Evolutionary conservation across 2,797 vertebrate genomes (phyloP).

Genomic region (Urophycis tenuis): DNA sequence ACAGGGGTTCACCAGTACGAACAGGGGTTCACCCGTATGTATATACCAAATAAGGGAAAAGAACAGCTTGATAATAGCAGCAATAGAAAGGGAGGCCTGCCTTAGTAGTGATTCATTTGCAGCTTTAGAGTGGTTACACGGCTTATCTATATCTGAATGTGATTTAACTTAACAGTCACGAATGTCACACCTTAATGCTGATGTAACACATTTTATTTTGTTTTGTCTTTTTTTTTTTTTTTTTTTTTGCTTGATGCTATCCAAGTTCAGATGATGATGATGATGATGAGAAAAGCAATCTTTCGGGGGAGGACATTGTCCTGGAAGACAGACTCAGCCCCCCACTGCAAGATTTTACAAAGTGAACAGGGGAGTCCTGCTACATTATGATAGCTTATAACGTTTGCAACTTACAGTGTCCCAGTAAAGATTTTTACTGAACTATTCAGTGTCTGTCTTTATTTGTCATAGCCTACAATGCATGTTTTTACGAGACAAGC

Average conservation of each 20-base stretch:
- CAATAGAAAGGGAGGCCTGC: constrained; percentile 51
- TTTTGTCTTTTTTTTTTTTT: background rate
- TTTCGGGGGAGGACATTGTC: constrained; percentile 47
- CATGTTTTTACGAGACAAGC: background rate
- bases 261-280: constrained; percentile 50
- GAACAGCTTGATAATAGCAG: constrained; percentile 49
- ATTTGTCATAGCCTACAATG: constrained; percentile 2
- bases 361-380: constrained; percentile 64
- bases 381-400: constrained; percentile 64
- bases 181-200: constrained; percentile 63
- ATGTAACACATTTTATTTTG: constrained; percentile 40
- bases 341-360: constrained; percentile 58
- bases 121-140: constrained; percentile 59
- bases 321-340: constrained; percentile 43
- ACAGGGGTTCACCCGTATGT: constrained; percentile 27
- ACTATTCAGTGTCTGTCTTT: constrained; percentile 31
- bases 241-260: constrained; percentile 9
- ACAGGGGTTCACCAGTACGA: too few relatives aligned
- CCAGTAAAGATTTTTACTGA: constrained; percentile 70
- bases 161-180: constrained; percentile 56
- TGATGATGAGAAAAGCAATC: constrained; percentile 55
- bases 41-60: constrained; percentile 53
- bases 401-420: constrained; percentile 65
- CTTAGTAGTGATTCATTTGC: constrained; percentile 62
- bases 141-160: constrained; percentile 70